Conservation (phyloP, 2,113 vertebrate genomes). For the Clarias magur region DNA sequence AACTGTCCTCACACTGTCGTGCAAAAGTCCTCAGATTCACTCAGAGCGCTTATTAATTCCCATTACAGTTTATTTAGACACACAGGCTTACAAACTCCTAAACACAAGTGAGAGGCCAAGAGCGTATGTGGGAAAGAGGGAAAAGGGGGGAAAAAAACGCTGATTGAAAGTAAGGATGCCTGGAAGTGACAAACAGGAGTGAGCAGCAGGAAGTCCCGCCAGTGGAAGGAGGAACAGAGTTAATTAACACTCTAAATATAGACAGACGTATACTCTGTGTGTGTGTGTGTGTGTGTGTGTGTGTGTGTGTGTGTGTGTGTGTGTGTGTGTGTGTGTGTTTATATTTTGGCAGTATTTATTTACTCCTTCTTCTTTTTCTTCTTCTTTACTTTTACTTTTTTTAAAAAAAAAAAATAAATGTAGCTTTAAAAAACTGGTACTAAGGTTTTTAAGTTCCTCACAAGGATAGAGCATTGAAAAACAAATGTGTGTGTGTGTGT, state of each 20-base stretch:
- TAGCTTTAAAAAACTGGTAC: neutral
- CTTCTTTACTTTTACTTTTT: too few species aligned
- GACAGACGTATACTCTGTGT: conserved; percentile 32
- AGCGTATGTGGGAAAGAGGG: neutral
- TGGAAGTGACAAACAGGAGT: conserved; percentile 45
- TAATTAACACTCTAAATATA: conserved; percentile 52
- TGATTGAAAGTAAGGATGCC: conserved; percentile 38
- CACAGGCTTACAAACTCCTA: neutral
- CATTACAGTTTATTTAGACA: conserved; percentile 20
- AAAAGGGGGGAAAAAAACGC: neutral
- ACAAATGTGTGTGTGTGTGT: neutral
- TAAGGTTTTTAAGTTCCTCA: neutral
- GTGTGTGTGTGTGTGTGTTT: neutral
- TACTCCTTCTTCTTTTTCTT: neutral
- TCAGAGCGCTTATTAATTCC: conserved; percentile 28
- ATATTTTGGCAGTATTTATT: neutral
- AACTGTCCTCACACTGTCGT: conserved; percentile 15
- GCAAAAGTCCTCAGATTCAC: conserved; percentile 24
- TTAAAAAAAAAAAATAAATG: neutral
- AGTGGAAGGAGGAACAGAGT: conserved; percentile 30
- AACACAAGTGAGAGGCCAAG: neutral
- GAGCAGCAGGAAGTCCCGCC: conserved; percentile 38
- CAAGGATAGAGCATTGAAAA: neutral
- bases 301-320: conserved; percentile 23
- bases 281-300: neutral